A percentile compares a stretch with the other conserved stretches of the same genome.
phyloP scores from a whole-genome alignment of 2,888 invertebrate genomes.

The Calameuta pallipes region DNA sequence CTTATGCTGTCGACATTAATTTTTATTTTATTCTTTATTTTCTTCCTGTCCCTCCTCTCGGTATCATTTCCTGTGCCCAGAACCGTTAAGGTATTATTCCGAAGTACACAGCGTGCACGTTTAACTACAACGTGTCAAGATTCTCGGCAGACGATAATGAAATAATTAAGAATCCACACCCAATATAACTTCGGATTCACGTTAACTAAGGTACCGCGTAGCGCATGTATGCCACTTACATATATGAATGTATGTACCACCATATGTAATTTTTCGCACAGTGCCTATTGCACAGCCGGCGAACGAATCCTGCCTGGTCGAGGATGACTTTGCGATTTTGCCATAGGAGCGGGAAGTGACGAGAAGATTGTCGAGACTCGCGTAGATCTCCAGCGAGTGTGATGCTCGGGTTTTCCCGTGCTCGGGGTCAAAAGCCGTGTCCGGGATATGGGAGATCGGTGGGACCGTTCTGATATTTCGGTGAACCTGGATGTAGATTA shows the following conservation, averaged over 20 bases:
- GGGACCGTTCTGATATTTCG: slow-evolving; percentile 20
- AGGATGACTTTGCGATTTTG: slow-evolving; percentile 19
- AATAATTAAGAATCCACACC: slow-evolving; percentile 15
- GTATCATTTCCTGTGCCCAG: neutral
- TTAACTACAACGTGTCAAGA: slow-evolving; percentile 18
- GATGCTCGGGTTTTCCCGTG: slow-evolving; percentile 23
- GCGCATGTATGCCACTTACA: no score
- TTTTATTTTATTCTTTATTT: neutral
- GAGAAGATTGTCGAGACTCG: slow-evolving; percentile 9
- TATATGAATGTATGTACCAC: no score
- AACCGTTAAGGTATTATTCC: neutral
- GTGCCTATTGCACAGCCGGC: neutral
- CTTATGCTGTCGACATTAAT: neutral
- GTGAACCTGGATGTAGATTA: neutral
- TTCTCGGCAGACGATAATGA: slow-evolving; percentile 16
- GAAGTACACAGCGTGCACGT: neutral
- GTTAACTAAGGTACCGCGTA: no score
- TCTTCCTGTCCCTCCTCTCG: neutral
- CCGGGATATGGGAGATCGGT: slow-evolving; percentile 20
- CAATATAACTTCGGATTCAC: neutral
- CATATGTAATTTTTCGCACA: neutral
- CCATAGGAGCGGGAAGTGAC: slow-evolving; percentile 15
- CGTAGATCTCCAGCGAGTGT: slow-evolving; percentile 14
- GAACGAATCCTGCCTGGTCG: slow-evolving; percentile 8
- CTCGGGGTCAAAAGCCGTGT: slow-evolving; percentile 21